A percentile compares a stretch with the other conserved stretches of the same genome.
Evolutionary conservation across 2,113 vertebrate genomes (phyloP).

Genomic region (Chelonoidis abingdonii): DNA sequence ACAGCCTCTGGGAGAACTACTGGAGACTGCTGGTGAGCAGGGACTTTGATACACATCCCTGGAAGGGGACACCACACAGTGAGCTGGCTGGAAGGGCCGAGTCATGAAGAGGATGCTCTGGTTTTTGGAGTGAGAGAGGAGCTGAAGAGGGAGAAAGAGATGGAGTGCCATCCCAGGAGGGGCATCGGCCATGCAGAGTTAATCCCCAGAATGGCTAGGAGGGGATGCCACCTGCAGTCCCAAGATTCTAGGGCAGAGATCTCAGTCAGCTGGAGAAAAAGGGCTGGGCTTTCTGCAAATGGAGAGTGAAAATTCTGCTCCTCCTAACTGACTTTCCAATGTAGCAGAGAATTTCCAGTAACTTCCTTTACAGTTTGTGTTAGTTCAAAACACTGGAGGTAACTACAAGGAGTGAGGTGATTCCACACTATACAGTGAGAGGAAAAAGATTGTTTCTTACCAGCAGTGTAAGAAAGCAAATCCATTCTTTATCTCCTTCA

Average conservation of each 20-base stretch:
- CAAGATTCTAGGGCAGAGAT: background rate
- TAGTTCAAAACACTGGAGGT: constrained; percentile 27
- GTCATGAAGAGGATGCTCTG: no score
- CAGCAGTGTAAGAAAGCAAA: constrained; percentile 11
- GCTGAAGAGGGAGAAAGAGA: no score
- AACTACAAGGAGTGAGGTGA: background rate
- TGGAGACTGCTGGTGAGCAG: no score
- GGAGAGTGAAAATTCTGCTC: constrained; percentile 1
- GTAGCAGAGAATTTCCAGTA: constrained; percentile 27
- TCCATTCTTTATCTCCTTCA: constrained; percentile 53
- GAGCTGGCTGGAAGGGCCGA: no score
- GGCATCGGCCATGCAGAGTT: background rate
- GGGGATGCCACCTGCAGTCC: background rate
- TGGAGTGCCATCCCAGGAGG: no score
- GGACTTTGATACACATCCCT: no score
- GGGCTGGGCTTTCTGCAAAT: background rate
- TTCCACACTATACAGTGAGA: background rate
- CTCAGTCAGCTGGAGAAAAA: background rate
- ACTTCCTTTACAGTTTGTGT: constrained; percentile 1
- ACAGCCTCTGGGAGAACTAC: no score
- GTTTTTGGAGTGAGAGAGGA: no score
- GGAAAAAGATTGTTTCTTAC: constrained; percentile 38
- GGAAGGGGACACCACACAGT: no score
- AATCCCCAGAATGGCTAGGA: background rate
- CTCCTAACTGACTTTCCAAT: constrained; percentile 68